Conservation (phyloP, 2,797 vertebrate genomes). For the Nothura maculosa region DNA sequence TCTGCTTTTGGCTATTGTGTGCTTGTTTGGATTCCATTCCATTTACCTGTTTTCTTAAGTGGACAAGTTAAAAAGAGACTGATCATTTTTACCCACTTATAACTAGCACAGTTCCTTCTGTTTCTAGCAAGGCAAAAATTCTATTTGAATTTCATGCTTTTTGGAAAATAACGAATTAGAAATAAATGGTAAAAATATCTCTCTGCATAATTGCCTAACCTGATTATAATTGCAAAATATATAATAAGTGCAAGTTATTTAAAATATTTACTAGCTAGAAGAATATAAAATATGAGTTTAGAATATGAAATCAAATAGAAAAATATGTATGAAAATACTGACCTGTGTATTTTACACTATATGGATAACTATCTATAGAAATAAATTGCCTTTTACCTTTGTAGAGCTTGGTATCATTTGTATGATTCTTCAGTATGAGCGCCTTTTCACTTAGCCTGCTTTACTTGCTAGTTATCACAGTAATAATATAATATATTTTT, state of each 20-base stretch:
- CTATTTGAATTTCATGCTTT: slow-evolving; percentile 18
- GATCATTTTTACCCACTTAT: background rate
- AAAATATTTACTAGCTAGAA: background rate
- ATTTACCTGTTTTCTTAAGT: background rate
- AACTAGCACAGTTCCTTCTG: background rate
- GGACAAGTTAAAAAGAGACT: background rate
- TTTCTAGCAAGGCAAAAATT: background rate
- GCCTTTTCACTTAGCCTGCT: background rate
- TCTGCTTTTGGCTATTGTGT: background rate
- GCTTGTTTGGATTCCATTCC: background rate
- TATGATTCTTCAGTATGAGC: background rate
- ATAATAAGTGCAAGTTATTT: slow-evolving; percentile 37
- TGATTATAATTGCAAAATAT: slow-evolving; percentile 54
- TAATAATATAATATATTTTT: background rate
- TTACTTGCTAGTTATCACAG: background rate
- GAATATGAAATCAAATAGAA: slow-evolving; percentile 11
- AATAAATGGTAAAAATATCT: slow-evolving; percentile 40
- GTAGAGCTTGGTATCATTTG: background rate
- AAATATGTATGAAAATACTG: background rate
- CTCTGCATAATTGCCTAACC: background rate
- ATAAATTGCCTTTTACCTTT: background rate
- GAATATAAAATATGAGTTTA: background rate
- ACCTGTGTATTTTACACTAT: background rate
- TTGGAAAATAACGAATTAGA: slow-evolving; percentile 17
- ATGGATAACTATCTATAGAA: background rate